These are phyloP conservation scores for Zeugodacus cucurbitae DNA, from an alignment of 1,140 invertebrate species.

Conservation along the genomic window DNA sequence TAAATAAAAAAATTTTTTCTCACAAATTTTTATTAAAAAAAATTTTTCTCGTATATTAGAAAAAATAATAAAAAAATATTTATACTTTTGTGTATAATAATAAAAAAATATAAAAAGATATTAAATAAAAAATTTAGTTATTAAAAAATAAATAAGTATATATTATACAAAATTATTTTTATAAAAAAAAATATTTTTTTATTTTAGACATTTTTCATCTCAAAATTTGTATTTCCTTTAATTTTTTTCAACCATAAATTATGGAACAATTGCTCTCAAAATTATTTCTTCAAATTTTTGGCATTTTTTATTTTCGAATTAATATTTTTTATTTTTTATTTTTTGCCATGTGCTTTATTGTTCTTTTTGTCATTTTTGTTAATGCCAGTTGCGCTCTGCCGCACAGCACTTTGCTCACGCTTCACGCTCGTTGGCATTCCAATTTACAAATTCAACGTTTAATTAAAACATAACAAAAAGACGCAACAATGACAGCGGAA, in stretches of 20 bases:
- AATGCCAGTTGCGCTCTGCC: not conserved
- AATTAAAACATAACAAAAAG: conserved; percentile 30
- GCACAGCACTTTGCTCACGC: not conserved
- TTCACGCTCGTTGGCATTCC: conserved; percentile 4
- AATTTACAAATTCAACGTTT: conserved; percentile 37
- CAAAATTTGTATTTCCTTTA: not conserved
- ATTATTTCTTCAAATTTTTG: not conserved
- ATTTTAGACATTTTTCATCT: too few species aligned
- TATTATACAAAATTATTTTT: not conserved
- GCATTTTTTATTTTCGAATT: not conserved
- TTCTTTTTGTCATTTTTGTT: too few species aligned
- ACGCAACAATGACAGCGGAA: not conserved
- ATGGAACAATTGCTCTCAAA: too few species aligned
- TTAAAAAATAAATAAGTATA: too few species aligned
- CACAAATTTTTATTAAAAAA: too few species aligned
- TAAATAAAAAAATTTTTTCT: too few species aligned
- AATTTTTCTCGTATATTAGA: too few species aligned
- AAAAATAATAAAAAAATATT: too few species aligned
- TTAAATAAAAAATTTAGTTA: too few species aligned
- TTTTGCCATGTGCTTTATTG: not conserved
- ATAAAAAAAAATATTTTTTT: too few species aligned
- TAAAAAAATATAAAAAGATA: too few species aligned
- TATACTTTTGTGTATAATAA: too few species aligned
- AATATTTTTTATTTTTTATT: not conserved
- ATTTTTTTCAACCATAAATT: not conserved